Evolutionary conservation across 1,140 invertebrate genomes (phyloP).

Genomic region (Anthonomus grandis): DNA sequence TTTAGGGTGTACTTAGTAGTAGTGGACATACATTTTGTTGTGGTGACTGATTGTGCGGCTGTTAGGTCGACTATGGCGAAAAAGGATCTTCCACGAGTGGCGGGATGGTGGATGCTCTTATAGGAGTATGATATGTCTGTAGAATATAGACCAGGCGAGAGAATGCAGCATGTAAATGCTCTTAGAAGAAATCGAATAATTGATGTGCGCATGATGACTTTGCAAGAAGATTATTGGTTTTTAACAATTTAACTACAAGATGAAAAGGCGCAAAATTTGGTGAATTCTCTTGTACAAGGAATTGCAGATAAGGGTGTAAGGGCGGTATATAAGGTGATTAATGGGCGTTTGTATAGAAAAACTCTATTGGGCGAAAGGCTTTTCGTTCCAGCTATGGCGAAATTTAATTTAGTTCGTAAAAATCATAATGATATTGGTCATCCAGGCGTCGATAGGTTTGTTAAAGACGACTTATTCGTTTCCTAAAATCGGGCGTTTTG

Average conservation of each 20-base stretch:
- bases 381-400: slow-evolving; percentile 6
- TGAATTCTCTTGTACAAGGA: too few relatives aligned
- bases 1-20: slow-evolving; percentile 41
- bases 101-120: slow-evolving; percentile 37
- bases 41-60: slow-evolving; percentile 40
- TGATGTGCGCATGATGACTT: slow-evolving; percentile 2
- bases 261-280: slow-evolving; percentile 10
- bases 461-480: slow-evolving; percentile 41
- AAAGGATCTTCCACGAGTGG: slow-evolving; percentile 37
- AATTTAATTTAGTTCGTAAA: background rate
- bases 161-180: slow-evolving; percentile 34
- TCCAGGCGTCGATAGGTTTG: background rate
- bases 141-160: slow-evolving; percentile 34
- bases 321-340: slow-evolving; percentile 36
- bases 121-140: slow-evolving; percentile 40
- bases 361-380: background rate
- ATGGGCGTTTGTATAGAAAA: slow-evolving; percentile 25
- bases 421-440: slow-evolving; percentile 19
- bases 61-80: slow-evolving; percentile 28
- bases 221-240: slow-evolving; percentile 14
- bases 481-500: slow-evolving; percentile 13
- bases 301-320: background rate
- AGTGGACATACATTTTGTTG: slow-evolving; percentile 29
- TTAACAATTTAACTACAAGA: slow-evolving; percentile 26
- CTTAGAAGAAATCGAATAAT: slow-evolving; percentile 36